Evolutionary conservation across 2,888 invertebrate genomes (phyloP).

Genomic region (Glyphotaelius pellucidus): DNA sequence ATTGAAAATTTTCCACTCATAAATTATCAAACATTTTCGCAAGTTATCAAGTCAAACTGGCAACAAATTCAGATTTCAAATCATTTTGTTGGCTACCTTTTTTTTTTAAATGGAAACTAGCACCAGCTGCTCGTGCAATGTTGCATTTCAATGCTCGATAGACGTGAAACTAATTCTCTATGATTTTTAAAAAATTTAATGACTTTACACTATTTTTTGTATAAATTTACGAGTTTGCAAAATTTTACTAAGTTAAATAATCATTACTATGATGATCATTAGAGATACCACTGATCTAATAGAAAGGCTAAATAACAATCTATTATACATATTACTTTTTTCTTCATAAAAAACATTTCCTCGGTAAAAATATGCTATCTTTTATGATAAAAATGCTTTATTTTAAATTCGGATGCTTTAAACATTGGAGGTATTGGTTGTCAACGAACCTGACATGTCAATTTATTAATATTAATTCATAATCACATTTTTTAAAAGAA

Average conservation of each 20-base stretch:
- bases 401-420: slow-evolving; percentile 2
- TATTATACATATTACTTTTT: background rate
- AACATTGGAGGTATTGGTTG: background rate
- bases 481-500: background rate
- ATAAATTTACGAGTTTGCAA: no score
- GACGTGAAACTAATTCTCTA: background rate
- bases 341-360: background rate
- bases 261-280: background rate
- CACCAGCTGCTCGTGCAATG: background rate
- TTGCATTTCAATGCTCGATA: background rate
- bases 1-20: no score
- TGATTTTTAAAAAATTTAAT: no score
- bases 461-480: background rate
- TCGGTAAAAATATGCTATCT: background rate
- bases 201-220: no score
- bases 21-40: no score
- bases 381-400: background rate
- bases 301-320: background rate
- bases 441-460: background rate
- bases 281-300: background rate
- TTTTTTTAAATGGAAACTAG: no score
- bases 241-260: no score
- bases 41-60: no score
- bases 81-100: no score
- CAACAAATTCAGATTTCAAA: no score